Evolutionary conservation across 2,113 vertebrate genomes (phyloP).

Genomic region (Callipepla californica): DNA sequence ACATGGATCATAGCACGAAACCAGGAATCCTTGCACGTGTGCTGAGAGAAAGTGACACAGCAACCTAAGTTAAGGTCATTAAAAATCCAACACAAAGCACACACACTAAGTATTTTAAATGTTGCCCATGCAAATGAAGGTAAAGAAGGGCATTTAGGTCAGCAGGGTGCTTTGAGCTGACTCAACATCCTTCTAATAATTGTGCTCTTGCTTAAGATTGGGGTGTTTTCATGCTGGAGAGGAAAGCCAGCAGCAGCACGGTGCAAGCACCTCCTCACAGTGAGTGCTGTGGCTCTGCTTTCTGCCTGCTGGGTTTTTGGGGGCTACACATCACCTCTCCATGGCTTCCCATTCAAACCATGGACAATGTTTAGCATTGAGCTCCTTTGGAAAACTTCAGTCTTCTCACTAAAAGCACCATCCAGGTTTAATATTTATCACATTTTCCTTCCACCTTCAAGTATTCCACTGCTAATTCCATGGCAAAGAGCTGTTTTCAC

Average conservation of each 20-base stretch:
- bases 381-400: not conserved
- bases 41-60: not conserved
- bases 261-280: not conserved
- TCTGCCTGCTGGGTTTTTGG: not conserved
- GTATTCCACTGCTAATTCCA: not conserved
- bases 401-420: not conserved
- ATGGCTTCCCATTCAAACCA: not conserved
- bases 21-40: not conserved
- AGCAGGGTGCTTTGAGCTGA: conserved; percentile 25
- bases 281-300: not conserved
- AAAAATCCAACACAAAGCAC: not conserved
- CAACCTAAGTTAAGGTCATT: not conserved
- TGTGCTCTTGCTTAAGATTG: conserved; percentile 8
- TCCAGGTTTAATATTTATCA: accelerated
- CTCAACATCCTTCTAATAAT: not conserved
- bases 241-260: not conserved
- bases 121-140: conserved; percentile 25
- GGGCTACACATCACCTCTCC: not conserved
- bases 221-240: conserved; percentile 18
- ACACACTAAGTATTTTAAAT: not conserved
- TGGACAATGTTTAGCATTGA: not conserved
- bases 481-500: not conserved
- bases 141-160: conserved; percentile 38
- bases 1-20: not conserved
- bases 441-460: not conserved